Conservation (phyloP, 2,113 vertebrate genomes). For the Telmatochromis brichardi region DNA sequence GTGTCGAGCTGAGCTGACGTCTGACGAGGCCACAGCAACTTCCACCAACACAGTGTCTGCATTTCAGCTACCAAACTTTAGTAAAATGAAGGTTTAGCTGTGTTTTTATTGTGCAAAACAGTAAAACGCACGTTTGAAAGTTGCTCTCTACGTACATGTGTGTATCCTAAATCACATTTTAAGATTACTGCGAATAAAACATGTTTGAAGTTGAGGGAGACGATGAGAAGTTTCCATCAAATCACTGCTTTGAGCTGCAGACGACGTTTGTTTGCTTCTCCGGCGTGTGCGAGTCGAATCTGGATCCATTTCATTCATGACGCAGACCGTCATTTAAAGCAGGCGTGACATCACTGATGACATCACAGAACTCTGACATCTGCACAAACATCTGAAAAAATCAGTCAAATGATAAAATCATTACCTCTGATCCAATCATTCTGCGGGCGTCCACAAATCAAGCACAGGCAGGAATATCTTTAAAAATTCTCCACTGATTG, state of each 20-base stretch:
- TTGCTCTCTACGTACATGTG: accelerated
- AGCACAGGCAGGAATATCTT: background rate
- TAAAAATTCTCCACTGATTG: background rate
- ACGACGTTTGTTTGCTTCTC: background rate
- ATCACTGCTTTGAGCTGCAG: background rate
- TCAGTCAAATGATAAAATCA: background rate
- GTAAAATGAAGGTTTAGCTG: accelerated
- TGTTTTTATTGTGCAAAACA: background rate
- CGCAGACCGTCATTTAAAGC: background rate
- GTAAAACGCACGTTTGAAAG: background rate
- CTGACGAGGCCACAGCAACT: background rate
- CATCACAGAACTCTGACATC: background rate
- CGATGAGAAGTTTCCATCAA: background rate
- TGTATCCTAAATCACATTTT: accelerated
- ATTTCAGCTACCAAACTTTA: background rate
- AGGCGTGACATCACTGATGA: background rate
- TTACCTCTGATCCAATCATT: background rate
- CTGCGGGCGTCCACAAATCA: background rate
- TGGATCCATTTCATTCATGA: background rate
- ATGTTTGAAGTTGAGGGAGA: background rate
- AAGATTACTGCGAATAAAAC: background rate
- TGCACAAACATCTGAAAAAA: background rate
- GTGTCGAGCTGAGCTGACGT: background rate
- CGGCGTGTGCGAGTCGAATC: accelerated
- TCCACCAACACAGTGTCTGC: accelerated